Base-by-base conservation (phyloP, 2,113 vertebrate genomes). In the Baryphthengus martii region DNA sequence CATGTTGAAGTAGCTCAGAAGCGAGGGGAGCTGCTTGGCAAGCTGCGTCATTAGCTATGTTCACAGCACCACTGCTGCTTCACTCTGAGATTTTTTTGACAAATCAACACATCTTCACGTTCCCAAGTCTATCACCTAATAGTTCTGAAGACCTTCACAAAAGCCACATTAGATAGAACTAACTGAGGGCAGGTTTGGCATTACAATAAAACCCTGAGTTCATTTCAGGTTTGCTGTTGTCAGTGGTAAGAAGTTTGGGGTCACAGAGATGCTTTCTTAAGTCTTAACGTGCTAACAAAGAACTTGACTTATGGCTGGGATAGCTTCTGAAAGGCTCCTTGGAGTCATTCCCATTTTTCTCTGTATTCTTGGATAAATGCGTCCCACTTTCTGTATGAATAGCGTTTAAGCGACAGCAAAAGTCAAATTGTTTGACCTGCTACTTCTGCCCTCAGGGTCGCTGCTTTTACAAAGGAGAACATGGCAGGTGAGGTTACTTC, bases 11-110 rank as follows among this genome's bases (percentile, higher is more conserved):
- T 7, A 63, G 68, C 81, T 88, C 7, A 10, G 62, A 68, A 66
- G 68, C 73, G 70, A 40, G 47, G n/a, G 20, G 71, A 39, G 66
- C 11, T 44, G 42, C 76, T 61, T 25, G 6, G 50, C 16, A 28
- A 31, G 68, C 67, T 44, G 33, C 13, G 0, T 75, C 70, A 17
- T 14, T 11, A 26, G 2, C n/a, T 10, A 0, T 1, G 3, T 47
- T 70, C 63, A 1, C 9, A 33, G 71, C 10, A 3, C 56, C 0
- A 4, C 53, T 75, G 26, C 61, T 44, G 0, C 70, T 44, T 23
- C 1, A 9, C 88, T 49, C 56, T 1, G 44, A 29, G 24, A 8
- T 2, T 10, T 11, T 50, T 47, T 18, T 73, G 61, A 45, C 72
- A 81, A 50, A 53, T 35, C 15, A n/a, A 0, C 31, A 61, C 37